Percentiles rank a stretch among this genome's conserved stretches.
phyloP scores from a whole-genome alignment of 2,113 vertebrate species.

The Eonycteris spelaea region DNA sequence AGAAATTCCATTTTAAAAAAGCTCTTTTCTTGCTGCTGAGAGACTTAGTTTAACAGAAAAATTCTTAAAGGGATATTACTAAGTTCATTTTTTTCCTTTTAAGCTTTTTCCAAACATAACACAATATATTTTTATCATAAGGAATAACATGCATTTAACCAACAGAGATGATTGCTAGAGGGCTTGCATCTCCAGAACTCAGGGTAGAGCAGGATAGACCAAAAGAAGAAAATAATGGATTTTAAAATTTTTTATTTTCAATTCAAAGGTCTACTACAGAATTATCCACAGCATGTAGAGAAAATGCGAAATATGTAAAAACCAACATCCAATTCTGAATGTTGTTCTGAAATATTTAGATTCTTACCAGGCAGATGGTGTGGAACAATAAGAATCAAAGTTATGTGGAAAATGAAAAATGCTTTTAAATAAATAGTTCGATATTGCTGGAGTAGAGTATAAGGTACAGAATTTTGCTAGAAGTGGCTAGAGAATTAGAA shows the following conservation, averaged over 20 bases:
- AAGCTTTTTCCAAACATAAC: background rate
- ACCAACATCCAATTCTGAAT: background rate
- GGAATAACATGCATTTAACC: background rate
- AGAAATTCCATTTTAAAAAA: background rate
- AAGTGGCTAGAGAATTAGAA: background rate
- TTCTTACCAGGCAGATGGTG: background rate
- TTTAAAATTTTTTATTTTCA: background rate
- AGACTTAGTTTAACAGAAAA: background rate
- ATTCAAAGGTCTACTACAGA: background rate
- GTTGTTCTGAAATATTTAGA: background rate
- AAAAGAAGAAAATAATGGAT: background rate
- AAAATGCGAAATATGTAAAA: background rate
- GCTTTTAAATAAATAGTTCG: background rate
- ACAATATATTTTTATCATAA: background rate
- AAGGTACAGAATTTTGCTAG: background rate
- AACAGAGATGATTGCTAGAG: background rate
- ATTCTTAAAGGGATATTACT: background rate
- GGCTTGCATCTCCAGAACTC: background rate
- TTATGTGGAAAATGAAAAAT: background rate
- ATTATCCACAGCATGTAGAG: no score
- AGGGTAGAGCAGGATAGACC: background rate
- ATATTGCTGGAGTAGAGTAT: background rate
- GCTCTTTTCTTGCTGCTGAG: background rate
- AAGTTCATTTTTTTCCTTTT: background rate
- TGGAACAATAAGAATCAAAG: background rate